Percentiles rank a stretch among this genome's conserved stretches.
phyloP scores from a whole-genome alignment of 2,113 vertebrate species.

The Natator depressus region DNA sequence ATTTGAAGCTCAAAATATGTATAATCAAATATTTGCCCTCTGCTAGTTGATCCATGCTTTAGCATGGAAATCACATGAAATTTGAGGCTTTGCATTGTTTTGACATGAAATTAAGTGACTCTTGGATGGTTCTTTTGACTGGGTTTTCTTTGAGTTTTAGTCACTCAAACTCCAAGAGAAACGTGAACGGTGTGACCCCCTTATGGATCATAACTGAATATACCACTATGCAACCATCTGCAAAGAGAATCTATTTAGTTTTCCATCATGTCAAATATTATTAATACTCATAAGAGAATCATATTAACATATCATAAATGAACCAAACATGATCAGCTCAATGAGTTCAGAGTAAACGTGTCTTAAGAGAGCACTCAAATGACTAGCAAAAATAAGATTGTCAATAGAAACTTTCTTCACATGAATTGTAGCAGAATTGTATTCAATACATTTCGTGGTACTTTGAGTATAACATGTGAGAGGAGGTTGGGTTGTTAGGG shows the following conservation, averaged over 20 bases:
- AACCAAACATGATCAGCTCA: background rate
- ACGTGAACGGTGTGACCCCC: too few relatives aligned
- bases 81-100: background rate
- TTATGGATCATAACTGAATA: background rate
- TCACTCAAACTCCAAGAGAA: too few relatives aligned
- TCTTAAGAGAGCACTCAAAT: background rate
- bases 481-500: background rate
- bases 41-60: background rate
- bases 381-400: background rate
- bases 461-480: background rate
- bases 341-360: background rate
- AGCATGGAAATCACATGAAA: background rate
- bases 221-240: background rate
- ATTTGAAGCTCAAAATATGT: background rate
- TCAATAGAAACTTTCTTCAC: background rate
- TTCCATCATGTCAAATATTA: background rate
- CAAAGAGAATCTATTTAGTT: background rate
- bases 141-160: too few relatives aligned
- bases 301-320: background rate
- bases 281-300: background rate
- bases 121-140: too few relatives aligned
- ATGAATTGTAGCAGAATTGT: background rate
- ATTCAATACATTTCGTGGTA: background rate
- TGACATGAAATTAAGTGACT: background rate
- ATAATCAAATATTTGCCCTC: background rate